Conservation (phyloP, 2,797 vertebrate genomes). For the Acanthiza pusilla region DNA sequence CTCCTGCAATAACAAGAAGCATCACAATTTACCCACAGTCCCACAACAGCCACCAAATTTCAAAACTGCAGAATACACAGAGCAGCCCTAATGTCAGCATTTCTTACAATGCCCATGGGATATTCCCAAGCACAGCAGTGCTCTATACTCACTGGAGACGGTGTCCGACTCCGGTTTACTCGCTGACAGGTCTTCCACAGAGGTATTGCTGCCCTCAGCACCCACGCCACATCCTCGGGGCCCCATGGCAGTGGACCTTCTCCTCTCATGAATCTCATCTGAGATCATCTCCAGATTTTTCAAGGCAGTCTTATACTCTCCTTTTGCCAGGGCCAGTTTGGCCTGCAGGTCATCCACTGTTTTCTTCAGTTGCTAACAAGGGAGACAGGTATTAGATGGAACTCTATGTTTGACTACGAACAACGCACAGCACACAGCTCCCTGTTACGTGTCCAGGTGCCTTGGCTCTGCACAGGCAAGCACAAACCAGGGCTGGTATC, state of each 20-base stretch:
- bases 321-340: conserved; percentile 87
- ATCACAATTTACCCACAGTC: background rate
- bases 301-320: conserved; percentile 89
- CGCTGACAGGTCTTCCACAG: conserved; percentile 76
- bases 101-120: rapidly evolving
- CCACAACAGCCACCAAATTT: background rate
- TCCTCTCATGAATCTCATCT: conserved; percentile 91
- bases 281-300: conserved; percentile 96
- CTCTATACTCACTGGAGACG: conserved; percentile 84
- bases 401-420: rapidly evolving
- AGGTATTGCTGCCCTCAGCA: conserved; percentile 79
- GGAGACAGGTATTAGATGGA: background rate
- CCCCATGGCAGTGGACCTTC: conserved; percentile 84
- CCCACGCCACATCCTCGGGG: conserved; percentile 89
- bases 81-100: background rate
- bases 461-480: background rate
- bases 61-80: background rate
- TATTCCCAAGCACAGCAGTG: rapidly evolving
- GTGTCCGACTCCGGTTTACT: conserved; percentile 84
- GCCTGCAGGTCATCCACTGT: conserved; percentile 91
- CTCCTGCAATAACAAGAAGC: background rate
- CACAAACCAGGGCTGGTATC: background rate
- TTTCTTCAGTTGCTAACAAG: conserved; percentile 88
- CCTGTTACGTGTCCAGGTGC: rapidly evolving
- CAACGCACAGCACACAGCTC: rapidly evolving